phyloP scores from a whole-genome alignment of 2,888 invertebrate genomes.

The Tryphoninae sp. region DNA sequence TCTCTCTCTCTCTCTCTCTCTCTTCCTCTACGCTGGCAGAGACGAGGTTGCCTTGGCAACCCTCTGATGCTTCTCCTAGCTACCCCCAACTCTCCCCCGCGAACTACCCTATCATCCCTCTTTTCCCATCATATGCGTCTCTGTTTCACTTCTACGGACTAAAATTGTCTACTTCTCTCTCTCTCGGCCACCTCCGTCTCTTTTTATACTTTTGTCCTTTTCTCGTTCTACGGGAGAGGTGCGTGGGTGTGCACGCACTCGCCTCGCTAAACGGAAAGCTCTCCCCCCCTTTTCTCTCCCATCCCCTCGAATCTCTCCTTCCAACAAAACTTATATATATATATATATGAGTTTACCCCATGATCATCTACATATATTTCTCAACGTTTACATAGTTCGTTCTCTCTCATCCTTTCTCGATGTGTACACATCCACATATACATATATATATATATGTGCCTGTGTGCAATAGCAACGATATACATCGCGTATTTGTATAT shows the following conservation, averaged over 20 bases:
- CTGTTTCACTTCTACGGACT: slow-evolving; percentile 24
- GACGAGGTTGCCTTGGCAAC: slow-evolving; percentile 80
- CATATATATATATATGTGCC: neutral
- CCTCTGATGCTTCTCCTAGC: slow-evolving; percentile 65
- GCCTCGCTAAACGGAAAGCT: slow-evolving; percentile 62
- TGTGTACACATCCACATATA: slow-evolving; percentile 21
- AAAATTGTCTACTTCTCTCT: slow-evolving; percentile 47
- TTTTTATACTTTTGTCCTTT: slow-evolving; percentile 52
- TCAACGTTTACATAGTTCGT: slow-evolving; percentile 26
- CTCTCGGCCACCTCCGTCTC: slow-evolving; percentile 35
- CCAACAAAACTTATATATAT: slow-evolving; percentile 27
- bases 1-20: slow-evolving; percentile 59
- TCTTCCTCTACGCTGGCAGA: slow-evolving; percentile 64
- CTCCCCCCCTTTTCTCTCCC: slow-evolving; percentile 56
- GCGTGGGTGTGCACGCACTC: slow-evolving; percentile 48
- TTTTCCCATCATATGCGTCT: slow-evolving; percentile 48
- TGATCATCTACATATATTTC: slow-evolving; percentile 27
- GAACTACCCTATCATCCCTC: slow-evolving; percentile 29
- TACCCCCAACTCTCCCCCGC: slow-evolving; percentile 53
- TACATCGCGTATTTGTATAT: slow-evolving; percentile 26
- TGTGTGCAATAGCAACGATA: neutral
- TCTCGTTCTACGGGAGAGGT: slow-evolving; percentile 24
- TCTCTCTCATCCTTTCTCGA: neutral
- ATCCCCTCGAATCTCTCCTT: slow-evolving; percentile 25
- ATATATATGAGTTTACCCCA: slow-evolving; percentile 17